Percentiles rank a stretch among this genome's conserved stretches.
Evolutionary conservation across 2,888 invertebrate genomes (phyloP).

Genomic region (Boloria selene): DNA sequence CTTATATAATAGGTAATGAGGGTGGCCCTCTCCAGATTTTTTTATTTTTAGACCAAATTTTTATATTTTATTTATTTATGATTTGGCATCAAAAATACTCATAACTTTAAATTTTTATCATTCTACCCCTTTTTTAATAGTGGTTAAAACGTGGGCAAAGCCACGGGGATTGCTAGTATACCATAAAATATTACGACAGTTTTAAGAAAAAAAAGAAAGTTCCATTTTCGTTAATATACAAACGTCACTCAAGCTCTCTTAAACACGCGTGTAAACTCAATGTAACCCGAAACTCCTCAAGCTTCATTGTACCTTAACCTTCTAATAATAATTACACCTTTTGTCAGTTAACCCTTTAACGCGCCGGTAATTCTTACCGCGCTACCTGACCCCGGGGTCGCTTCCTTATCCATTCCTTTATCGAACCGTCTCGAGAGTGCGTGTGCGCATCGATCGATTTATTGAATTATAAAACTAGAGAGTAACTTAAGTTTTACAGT

Average conservation of each 20-base stretch:
- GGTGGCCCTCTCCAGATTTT: too few relatives aligned
- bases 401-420: constrained; percentile 79
- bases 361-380: constrained; percentile 74
- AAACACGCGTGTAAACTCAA: constrained; percentile 60
- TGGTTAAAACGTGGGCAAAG: too few relatives aligned
- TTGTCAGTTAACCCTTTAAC: constrained; percentile 79
- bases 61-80: too few relatives aligned
- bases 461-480: constrained; percentile 27
- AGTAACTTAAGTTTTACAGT: background rate
- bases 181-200: too few relatives aligned
- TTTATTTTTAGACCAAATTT: too few relatives aligned
- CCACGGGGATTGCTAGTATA: too few relatives aligned
- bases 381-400: constrained; percentile 76
- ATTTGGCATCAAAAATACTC: too few relatives aligned
- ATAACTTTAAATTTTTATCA: too few relatives aligned
- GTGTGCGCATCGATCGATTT: constrained; percentile 63
- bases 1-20: too few relatives aligned
- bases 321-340: constrained; percentile 76
- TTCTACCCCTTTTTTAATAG: too few relatives aligned
- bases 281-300: constrained; percentile 65
- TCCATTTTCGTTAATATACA: constrained; percentile 41
- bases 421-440: constrained; percentile 67
- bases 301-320: constrained; percentile 68
- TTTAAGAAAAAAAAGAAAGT: too few relatives aligned
- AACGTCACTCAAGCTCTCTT: constrained; percentile 44